Evolutionary conservation across 2,113 vertebrate species (phyloP), one percentile per base, ranked within the genome.

Genomic region (Leiothrix lutea): DNA sequence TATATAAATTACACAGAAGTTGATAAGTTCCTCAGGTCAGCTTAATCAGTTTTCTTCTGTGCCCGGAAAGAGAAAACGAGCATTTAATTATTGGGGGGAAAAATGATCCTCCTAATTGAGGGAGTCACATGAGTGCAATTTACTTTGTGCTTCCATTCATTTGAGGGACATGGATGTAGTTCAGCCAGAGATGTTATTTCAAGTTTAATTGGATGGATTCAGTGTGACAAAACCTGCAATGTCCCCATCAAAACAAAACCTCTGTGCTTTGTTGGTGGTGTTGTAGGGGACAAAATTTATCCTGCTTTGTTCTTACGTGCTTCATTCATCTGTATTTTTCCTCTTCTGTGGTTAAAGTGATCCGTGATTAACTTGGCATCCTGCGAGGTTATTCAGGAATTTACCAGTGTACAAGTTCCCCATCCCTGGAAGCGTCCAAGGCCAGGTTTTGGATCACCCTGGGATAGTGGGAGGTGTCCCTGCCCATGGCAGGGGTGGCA

Each of bases 71-170:
- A 81, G 74, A 84, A 95, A 95, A 87, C 20, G 20, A 67, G 53
- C 85, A 42, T 92, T 96, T 96, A 94, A 95, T 96, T 96, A 94
- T 2, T 86, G 36, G 48, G 57, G 79, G 31, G 10, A 21, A 84
- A 85, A 88, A 73, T 61, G 12, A 80, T 57, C 44, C 28, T 62
- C 15, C 53, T 94, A 92, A 97, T 92, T 62, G 74, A 94, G 79
- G 50, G n/a, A 45, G 58, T 83, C 74, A 23, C 74, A 31, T 91
- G 65, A 86, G 42, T 45, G 60, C 79, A 31, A 19, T 93, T 95
- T 60, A 26, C 53, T 94, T 93, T 64, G 33, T 93, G 15, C 28
- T 80, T 77, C 4, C 3, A 81, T 91, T 92, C 77, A 40, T 77
- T 73, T 61, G 56, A 61, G 84, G 77, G 69, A 33, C 14, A 1